phyloP scores from a whole-genome alignment of 2,113 vertebrate species.

The Pimephales promelas region DNA sequence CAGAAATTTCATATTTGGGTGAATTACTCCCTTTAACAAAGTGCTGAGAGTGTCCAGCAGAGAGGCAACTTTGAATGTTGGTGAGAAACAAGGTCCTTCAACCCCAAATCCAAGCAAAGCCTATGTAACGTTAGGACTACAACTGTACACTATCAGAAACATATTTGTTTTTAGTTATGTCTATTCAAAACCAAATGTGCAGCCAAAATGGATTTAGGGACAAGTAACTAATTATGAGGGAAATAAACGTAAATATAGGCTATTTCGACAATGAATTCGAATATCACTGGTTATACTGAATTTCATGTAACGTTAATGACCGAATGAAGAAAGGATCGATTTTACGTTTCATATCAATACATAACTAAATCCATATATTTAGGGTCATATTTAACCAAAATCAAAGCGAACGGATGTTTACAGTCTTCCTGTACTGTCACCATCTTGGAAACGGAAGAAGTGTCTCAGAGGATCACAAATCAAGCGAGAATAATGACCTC shows the following conservation, averaged over 20 bases:
- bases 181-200: neutral
- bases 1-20: neutral
- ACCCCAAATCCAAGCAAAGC: neutral
- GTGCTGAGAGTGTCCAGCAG: neutral
- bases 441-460: constrained; percentile 34
- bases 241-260: neutral
- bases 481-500: constrained; percentile 15
- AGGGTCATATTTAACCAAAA: neutral
- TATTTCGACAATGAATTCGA: neutral
- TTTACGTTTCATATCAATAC: neutral
- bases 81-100: neutral
- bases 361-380: neutral
- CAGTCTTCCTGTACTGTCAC: neutral
- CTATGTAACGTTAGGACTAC: neutral
- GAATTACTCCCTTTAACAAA: neutral
- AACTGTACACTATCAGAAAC: neutral
- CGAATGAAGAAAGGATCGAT: neutral
- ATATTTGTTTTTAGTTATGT: neutral
- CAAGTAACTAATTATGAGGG: neutral
- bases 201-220: neutral
- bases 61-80: neutral
- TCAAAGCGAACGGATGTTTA: constrained; percentile 6
- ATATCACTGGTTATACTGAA: neutral
- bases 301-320: neutral
- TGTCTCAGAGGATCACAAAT: constrained; percentile 4